These are phyloP conservation scores for Coranthus polyacanthus DNA, from an alignment of 2,797 vertebrate genomes.

Conservation along the genomic window DNA sequence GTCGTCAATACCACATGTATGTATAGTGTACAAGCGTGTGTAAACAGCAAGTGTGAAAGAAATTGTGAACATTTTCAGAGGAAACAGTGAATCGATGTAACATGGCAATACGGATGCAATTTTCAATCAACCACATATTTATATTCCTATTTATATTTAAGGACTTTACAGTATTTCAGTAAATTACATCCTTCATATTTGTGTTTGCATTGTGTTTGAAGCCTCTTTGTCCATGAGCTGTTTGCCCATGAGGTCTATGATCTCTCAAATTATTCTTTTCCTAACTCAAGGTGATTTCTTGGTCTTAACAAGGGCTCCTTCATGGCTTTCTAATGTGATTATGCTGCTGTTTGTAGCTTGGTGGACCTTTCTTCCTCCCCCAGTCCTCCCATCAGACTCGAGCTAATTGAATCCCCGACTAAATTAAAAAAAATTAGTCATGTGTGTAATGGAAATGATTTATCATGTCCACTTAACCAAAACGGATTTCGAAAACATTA, in stretches of 20 bases:
- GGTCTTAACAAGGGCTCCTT: conserved; percentile 75
- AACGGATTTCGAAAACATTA: conserved; percentile 81
- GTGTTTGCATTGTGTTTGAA: not conserved
- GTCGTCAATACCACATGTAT: too few relatives aligned
- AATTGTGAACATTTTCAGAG: too few relatives aligned
- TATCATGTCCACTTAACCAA: conserved; percentile 84
- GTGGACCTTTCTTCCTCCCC: conserved; percentile 67
- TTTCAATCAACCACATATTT: too few relatives aligned
- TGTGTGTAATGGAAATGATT: conserved; percentile 82
- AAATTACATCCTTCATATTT: too few relatives aligned
- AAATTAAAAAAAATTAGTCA: conserved; percentile 80
- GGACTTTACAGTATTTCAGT: too few relatives aligned
- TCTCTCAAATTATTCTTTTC: conserved; percentile 62
- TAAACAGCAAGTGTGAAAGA: too few relatives aligned
- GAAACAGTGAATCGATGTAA: too few relatives aligned
- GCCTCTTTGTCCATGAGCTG: conserved; percentile 15
- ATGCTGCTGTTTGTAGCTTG: conserved; percentile 65
- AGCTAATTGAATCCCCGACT: conserved; percentile 76
- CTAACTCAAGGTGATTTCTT: conserved; percentile 74
- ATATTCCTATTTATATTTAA: too few relatives aligned
- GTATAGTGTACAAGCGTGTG: too few relatives aligned
- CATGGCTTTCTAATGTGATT: conserved; percentile 81
- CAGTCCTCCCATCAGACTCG: conserved; percentile 77
- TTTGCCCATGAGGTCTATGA: conserved; percentile 54
- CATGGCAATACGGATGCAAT: too few relatives aligned